Conservation (phyloP, 2,113 vertebrate genomes). For the Bos taurus region ARS-UCD2.0 NC_037330.1:17439001-17439500, state of each 20-base stretch:
- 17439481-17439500: not conserved
- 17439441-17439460: rapidly evolving
- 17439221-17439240: not conserved
- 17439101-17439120: conserved; percentile 25
- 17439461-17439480: not conserved
- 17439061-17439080: too few relatives aligned
- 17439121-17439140: not conserved
- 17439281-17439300: not conserved
- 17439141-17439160: not conserved
- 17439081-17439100: rapidly evolving
- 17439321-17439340: not conserved
- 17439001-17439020: too few relatives aligned
- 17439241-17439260: not conserved
- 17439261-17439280: not conserved
- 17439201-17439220: not conserved
- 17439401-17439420: not conserved
- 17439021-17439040: not conserved
- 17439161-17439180: too few relatives aligned
- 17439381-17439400: not conserved
- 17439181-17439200: not conserved
- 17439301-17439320: not conserved
- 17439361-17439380: not conserved
- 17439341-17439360: not conserved
- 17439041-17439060: not conserved
- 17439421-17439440: not conserved